phyloP scores from a whole-genome alignment of 1,140 invertebrate species.

The Acromyrmex heyeri region DNA sequence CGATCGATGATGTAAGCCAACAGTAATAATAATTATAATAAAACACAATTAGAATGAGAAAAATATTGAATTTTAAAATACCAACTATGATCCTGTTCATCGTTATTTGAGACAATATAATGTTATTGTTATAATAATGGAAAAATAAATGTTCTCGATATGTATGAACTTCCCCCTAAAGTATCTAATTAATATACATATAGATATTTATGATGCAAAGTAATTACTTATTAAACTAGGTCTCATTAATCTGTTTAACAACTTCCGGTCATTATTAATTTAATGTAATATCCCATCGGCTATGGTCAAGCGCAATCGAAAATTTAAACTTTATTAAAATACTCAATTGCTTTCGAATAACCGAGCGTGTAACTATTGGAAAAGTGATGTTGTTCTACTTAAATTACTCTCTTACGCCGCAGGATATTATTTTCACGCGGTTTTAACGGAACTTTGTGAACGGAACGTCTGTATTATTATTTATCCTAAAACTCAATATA shows the following conservation, averaged over 20 bases:
- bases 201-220: background rate
- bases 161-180: background rate
- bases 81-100: background rate
- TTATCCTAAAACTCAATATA: slow-evolving; percentile 26
- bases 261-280: slow-evolving; percentile 18
- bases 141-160: background rate
- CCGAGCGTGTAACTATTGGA: slow-evolving; percentile 45
- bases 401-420: slow-evolving; percentile 46
- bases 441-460: slow-evolving; percentile 22
- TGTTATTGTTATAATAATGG: slow-evolving; percentile 10
- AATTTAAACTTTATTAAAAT: slow-evolving; percentile 52
- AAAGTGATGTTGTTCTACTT: slow-evolving; percentile 50
- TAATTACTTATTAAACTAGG: background rate
- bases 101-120: background rate
- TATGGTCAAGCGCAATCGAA: slow-evolving; percentile 12
- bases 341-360: slow-evolving; percentile 37
- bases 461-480: background rate
- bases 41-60: background rate
- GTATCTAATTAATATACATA: background rate
- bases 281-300: background rate
- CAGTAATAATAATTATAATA: background rate
- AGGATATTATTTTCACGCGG: slow-evolving; percentile 41
- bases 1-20: background rate
- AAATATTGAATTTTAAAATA: background rate
- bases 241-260: slow-evolving; percentile 11